These are phyloP conservation scores for Steinernema khuongi DNA, from an alignment of 1,140 invertebrate genomes.

Conservation along the genomic window DNA sequence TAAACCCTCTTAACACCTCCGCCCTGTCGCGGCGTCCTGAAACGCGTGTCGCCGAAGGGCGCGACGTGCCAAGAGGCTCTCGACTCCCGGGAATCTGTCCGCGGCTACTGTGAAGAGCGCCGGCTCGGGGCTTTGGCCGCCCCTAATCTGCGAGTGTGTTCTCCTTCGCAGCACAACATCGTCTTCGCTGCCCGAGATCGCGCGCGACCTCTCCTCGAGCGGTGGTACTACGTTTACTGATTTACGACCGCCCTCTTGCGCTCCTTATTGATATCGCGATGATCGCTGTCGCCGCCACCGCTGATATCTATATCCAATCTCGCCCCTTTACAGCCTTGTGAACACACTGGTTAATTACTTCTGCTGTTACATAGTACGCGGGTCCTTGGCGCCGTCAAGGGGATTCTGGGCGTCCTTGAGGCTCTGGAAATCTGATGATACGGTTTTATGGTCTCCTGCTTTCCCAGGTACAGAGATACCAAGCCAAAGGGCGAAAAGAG, in stretches of 20 bases:
- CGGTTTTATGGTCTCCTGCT: too few relatives aligned
- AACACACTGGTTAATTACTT: slow-evolving; percentile 10
- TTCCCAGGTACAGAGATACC: too few relatives aligned
- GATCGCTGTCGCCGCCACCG: not conserved
- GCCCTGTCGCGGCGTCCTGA: not conserved
- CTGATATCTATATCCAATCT: slow-evolving; percentile 17
- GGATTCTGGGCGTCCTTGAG: too few relatives aligned
- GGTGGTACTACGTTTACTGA: slow-evolving; percentile 11
- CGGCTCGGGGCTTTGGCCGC: not conserved
- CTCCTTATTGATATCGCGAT: slow-evolving; percentile 1
- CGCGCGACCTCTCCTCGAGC: slow-evolving; percentile 1
- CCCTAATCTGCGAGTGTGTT: slow-evolving; percentile 2
- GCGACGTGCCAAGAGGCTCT: not conserved
- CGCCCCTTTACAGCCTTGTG: slow-evolving; percentile 15
- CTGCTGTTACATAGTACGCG: too few relatives aligned
- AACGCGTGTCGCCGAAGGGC: not conserved
- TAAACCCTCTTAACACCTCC: not conserved
- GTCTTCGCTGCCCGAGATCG: not conserved
- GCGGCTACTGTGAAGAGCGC: slow-evolving; percentile 8
- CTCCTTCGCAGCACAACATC: not conserved
- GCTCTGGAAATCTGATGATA: too few relatives aligned
- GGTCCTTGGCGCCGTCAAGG: too few relatives aligned
- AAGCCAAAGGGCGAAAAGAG: too few relatives aligned
- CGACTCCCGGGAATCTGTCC: not conserved
- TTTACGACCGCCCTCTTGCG: not conserved